phyloP scores from a whole-genome alignment of 2,113 vertebrate species.

The Neolamprologus sp. region DNA sequence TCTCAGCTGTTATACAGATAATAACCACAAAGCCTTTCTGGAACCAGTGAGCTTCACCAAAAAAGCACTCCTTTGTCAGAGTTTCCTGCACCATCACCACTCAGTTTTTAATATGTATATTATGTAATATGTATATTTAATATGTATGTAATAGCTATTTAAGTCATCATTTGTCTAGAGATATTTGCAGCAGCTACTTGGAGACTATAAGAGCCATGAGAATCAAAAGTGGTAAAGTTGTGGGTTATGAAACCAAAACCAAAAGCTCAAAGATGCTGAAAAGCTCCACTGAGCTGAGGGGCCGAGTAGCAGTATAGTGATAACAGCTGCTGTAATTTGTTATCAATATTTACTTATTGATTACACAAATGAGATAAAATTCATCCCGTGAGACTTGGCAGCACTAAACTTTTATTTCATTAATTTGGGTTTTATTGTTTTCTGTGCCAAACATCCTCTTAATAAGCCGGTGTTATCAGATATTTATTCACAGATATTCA shows the following conservation, averaged over 20 bases:
- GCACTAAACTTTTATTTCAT: background rate
- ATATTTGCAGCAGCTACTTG: background rate
- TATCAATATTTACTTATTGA: background rate
- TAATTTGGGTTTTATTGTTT: background rate
- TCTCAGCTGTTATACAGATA: background rate
- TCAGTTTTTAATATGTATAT: background rate
- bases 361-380: background rate
- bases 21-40: background rate
- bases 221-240: background rate
- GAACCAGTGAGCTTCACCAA: background rate
- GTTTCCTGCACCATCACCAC: background rate
- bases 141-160: background rate
- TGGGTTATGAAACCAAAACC: background rate
- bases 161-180: background rate
- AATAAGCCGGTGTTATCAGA: background rate
- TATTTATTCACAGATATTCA: background rate
- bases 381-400: background rate
- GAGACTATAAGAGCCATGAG: background rate
- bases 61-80: background rate
- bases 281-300: background rate
- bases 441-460: background rate
- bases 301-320: background rate
- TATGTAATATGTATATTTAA: background rate
- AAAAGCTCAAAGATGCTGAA: background rate
- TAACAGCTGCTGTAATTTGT: background rate